A percentile compares a stretch with the other conserved stretches of the same genome.
Evolutionary conservation across 2,113 vertebrate genomes (phyloP).

Genomic region (Neotoma lepida): DNA sequence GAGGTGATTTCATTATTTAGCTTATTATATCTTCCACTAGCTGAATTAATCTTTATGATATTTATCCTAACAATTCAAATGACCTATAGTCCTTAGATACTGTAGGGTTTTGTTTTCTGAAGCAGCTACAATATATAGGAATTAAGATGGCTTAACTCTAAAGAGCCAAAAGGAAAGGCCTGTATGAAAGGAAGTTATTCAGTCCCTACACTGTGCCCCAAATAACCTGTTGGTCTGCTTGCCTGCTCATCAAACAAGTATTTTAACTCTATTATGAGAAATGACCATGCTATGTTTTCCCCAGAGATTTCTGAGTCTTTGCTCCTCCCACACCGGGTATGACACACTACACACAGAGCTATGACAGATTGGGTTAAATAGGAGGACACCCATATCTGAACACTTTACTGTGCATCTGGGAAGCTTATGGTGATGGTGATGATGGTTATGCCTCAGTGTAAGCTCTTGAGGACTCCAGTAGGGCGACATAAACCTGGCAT

Average conservation of each 20-base stretch:
- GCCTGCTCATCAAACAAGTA: constrained; percentile 18
- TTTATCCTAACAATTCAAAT: constrained; percentile 33
- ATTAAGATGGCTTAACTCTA: constrained; percentile 14
- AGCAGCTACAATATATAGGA: not conserved
- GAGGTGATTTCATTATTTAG: constrained; percentile 7
- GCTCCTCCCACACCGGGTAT: not conserved
- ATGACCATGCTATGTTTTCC: not conserved
- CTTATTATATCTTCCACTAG: not conserved
- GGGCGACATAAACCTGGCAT: not conserved
- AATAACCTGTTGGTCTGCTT: not conserved
- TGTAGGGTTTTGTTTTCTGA: not conserved
- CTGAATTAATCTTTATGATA: not conserved
- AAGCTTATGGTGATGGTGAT: not conserved
- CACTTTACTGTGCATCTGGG: not conserved
- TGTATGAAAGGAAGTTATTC: not conserved
- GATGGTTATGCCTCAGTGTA: not conserved
- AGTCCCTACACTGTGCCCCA: not conserved
- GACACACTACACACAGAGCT: not conserved
- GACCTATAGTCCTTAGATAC: not conserved
- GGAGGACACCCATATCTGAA: not conserved
- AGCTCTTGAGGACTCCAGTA: not conserved
- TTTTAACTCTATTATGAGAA: constrained; percentile 22
- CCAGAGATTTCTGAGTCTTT: not conserved
- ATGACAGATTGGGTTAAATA: not conserved
- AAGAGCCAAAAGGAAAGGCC: not conserved